These are phyloP conservation scores for Ichneumoninae sp. DNA, from an alignment of 2,888 invertebrate species.

Conservation along the genomic window DNA sequence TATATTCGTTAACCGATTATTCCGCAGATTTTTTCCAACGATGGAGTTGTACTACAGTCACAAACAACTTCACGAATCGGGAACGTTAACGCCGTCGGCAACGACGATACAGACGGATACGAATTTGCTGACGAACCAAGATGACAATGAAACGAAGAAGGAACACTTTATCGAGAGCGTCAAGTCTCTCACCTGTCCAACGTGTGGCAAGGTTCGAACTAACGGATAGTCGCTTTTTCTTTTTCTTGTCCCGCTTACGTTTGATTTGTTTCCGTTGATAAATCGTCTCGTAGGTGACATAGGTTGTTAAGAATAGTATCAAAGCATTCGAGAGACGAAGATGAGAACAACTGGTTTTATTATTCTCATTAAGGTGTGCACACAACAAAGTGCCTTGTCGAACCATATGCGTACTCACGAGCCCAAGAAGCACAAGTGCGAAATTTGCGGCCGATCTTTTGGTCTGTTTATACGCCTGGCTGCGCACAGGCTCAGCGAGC, in stretches of 20 bases:
- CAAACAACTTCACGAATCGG: slow-evolving; percentile 74
- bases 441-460: slow-evolving; percentile 79
- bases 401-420: slow-evolving; percentile 82
- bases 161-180: slow-evolving; percentile 73
- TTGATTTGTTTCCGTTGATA: neutral
- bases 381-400: slow-evolving; percentile 80
- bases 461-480: slow-evolving; percentile 79
- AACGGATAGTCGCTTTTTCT: neutral
- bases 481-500: slow-evolving; percentile 78
- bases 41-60: slow-evolving; percentile 74
- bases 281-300: neutral
- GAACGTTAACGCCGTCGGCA: slow-evolving; percentile 39
- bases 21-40: slow-evolving; percentile 76
- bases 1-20: neutral
- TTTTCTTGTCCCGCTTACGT: neutral
- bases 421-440: slow-evolving; percentile 80
- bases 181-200: slow-evolving; percentile 78
- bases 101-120: slow-evolving; percentile 41
- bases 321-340: neutral
- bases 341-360: slow-evolving; percentile 13
- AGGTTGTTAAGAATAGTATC: neutral
- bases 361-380: slow-evolving; percentile 74
- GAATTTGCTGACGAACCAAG: slow-evolving; percentile 60
- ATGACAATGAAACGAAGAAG: slow-evolving; percentile 68
- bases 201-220: slow-evolving; percentile 78